Percentiles rank a stretch among this genome's conserved stretches.
These are phyloP conservation scores for Anas platyrhynchos DNA, from an alignment of 2,113 vertebrate genomes.

Conservation along the genomic window DNA sequence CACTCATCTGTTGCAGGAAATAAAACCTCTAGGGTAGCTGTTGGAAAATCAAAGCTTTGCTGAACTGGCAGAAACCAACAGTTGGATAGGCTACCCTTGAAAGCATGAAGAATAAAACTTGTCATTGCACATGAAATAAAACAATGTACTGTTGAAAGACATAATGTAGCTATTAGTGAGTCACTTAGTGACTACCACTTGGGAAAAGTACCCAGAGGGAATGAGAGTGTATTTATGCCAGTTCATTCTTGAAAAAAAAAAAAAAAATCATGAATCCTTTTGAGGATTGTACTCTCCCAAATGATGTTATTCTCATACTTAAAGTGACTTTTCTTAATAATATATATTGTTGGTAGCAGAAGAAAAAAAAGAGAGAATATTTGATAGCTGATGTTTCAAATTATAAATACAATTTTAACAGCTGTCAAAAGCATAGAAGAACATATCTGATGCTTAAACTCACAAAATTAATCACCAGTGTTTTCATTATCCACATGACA, in stretches of 20 bases:
- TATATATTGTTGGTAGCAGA: not conserved
- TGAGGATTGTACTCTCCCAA: not conserved
- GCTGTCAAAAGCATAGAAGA: not conserved
- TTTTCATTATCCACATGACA: not conserved
- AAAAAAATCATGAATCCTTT: not conserved
- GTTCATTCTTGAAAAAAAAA: not conserved
- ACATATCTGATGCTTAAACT: not conserved
- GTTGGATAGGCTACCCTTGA: not conserved
- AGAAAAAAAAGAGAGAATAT: not conserved
- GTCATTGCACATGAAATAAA: not conserved
- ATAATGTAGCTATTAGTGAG: slow-evolving; percentile 32
- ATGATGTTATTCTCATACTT: not conserved
- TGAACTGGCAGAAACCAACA: not conserved
- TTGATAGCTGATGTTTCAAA: not conserved
- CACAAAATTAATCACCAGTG: not conserved
- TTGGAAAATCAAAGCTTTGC: not conserved
- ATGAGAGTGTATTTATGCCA: not conserved
- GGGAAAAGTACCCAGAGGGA: slow-evolving; percentile 12
- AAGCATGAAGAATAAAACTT: not conserved
- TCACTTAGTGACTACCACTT: not conserved
- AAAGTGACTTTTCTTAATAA: not conserved
- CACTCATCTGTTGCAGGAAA: not conserved
- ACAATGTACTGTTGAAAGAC: slow-evolving; percentile 7
- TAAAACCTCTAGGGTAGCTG: not conserved
- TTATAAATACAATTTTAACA: not conserved